Evolutionary conservation across 2,113 vertebrate genomes (phyloP).

Genomic region (Hyaena hyaena): DNA sequence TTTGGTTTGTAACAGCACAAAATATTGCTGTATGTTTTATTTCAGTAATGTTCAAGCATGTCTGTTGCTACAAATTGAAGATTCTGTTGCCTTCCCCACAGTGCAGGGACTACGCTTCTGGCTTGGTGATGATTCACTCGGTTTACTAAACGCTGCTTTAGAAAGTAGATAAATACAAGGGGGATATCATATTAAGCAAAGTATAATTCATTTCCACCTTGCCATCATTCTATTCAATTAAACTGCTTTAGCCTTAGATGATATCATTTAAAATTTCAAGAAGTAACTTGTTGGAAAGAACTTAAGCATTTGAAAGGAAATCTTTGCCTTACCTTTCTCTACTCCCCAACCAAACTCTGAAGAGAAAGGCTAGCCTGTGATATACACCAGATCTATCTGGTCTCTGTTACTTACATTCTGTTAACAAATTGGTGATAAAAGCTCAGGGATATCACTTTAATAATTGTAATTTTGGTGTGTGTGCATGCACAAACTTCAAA

Average conservation of each 20-base stretch:
- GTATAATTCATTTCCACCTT: background rate
- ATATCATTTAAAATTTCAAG: background rate
- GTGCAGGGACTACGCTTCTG: background rate
- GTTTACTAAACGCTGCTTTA: background rate
- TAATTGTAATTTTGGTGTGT: background rate
- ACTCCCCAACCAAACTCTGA: background rate
- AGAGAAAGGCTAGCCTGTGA: background rate
- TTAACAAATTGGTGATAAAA: background rate
- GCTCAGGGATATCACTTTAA: background rate
- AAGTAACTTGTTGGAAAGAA: background rate
- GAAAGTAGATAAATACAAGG: background rate
- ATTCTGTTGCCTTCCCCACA: background rate
- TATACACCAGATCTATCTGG: background rate
- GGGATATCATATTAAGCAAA: background rate
- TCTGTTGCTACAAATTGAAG: background rate
- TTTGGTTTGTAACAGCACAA: background rate
- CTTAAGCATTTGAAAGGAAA: background rate
- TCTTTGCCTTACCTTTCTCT: background rate
- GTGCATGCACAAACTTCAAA: background rate
- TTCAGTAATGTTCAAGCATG: background rate
- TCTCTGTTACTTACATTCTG: background rate
- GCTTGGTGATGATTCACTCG: background rate
- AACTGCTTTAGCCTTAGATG: slow-evolving; percentile 2
- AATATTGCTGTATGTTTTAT: background rate
- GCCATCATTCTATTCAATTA: slow-evolving; percentile 1